Base-by-base conservation (phyloP, 1,140 invertebrate genomes). In the Drusus annulatus region DNA sequence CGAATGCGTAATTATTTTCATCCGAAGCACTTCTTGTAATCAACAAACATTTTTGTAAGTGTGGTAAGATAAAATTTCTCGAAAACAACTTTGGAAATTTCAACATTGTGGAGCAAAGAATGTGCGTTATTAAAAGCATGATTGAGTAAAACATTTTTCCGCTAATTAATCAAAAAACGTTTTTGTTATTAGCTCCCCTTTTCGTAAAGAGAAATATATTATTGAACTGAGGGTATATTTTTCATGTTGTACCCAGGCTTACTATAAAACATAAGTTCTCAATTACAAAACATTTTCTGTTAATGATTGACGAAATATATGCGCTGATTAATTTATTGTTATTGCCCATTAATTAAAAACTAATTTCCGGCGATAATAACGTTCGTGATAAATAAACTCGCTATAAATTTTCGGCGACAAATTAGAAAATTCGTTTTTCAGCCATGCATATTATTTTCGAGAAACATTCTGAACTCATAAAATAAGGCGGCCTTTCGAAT, bases 1-100 rank as follows among this genome's bases (percentile, higher is more conserved):
- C 76, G 28, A 78, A 78, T 78, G 69, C 69, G 69, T 74, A 78
- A 78, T 78, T 78, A 62, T 69, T 78, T 45, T 65, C 51, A 31
- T n/a, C 31, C 1, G 31, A 77, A 19, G 75, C 75, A 45, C 36
- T 45, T 51, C 45, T 28, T 56, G 62, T 69, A 69, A 78, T 69
- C 62, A 68, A 78, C 76, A 58, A 78, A 78, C 45, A 78, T 78
- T 78, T 78, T 78, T 56, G 63, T 69, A 69, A 50, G 65, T 54
- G 50, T 28, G 50, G 69, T 74, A 36, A 28, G 25, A 74, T 28
- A n/a, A 54, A 54, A 74, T 25, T 54, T 28, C 51, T 56, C 16
- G 19, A 56, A 54, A 17, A 31, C 28, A 17, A 45, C 15, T 21
- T 69, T 16, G n/a, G 65, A 16, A 69, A 69, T 45, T 69, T 69